Evolutionary conservation across 2,113 vertebrate genomes (phyloP).

Genomic region (Carollia perspicillata): DNA sequence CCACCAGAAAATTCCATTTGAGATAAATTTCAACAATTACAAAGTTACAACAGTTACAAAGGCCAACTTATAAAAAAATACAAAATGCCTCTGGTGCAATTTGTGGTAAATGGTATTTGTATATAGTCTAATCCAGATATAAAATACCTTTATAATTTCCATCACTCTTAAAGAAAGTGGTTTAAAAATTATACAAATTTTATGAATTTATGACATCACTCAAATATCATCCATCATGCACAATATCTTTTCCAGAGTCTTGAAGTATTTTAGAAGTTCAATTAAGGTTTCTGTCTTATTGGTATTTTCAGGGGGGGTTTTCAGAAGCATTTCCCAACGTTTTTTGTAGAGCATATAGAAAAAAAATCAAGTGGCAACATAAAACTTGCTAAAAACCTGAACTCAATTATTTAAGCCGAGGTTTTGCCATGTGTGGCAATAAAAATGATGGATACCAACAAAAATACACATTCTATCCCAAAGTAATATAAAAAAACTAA

Average conservation of each 20-base stretch:
- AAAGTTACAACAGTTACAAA: not conserved
- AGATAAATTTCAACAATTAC: not conserved
- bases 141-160: not conserved
- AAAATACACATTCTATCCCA: conserved; percentile 41
- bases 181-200: not conserved
- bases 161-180: not conserved
- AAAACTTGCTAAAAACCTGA: conserved; percentile 6
- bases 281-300: not conserved
- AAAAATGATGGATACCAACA: conserved; percentile 82
- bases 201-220: not conserved
- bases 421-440: conserved; percentile 49
- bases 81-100: not conserved
- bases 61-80: not conserved
- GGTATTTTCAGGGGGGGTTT: not conserved
- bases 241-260: not conserved
- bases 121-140: not conserved
- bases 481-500: conserved; percentile 78
- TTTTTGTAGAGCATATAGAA: not conserved
- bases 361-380: not conserved
- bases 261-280: not conserved
- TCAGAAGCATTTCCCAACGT: not conserved
- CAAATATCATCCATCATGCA: not conserved
- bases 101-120: not conserved
- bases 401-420: conserved; percentile 79
- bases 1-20: not conserved